Percentiles rank a stretch among this genome's conserved stretches.
These are phyloP conservation scores for Agrilus biguttatus DNA, from an alignment of 2,888 invertebrate species.

Conservation along the genomic window DNA sequence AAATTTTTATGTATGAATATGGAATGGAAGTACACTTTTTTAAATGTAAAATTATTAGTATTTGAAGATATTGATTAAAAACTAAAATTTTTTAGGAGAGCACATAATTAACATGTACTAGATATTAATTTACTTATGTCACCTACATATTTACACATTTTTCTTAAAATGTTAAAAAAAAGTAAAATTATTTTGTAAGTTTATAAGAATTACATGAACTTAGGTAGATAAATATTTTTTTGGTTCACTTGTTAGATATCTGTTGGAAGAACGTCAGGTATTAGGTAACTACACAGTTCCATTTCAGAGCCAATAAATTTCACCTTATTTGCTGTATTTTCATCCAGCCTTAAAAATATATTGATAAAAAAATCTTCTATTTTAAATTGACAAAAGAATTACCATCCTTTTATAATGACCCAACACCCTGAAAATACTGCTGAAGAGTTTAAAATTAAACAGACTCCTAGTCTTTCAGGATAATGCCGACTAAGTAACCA, in stretches of 20 bases:
- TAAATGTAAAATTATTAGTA: too few relatives aligned
- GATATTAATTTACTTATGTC: too few relatives aligned
- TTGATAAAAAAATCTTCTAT: too few relatives aligned
- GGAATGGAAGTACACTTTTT: too few relatives aligned
- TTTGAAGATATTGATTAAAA: too few relatives aligned
- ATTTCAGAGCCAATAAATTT: constrained; percentile 54
- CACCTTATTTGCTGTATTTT: constrained; percentile 64
- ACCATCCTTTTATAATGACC: constrained; percentile 63
- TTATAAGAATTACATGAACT: too few relatives aligned
- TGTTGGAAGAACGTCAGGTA: constrained; percentile 63
- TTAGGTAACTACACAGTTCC: constrained; percentile 57
- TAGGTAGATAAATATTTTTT: neutral
- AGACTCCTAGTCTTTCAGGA: constrained; percentile 63
- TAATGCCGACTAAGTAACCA: constrained; percentile 65
- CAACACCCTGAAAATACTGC: constrained; percentile 63
- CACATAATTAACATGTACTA: too few relatives aligned
- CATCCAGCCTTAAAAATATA: constrained; percentile 44
- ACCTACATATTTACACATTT: too few relatives aligned
- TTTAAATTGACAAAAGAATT: constrained; percentile 8
- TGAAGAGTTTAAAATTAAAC: constrained; percentile 61
- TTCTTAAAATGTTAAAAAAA: too few relatives aligned
- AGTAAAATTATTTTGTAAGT: too few relatives aligned
- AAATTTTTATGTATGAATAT: too few relatives aligned
- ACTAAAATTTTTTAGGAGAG: too few relatives aligned
- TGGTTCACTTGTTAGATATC: constrained; percentile 36